Conservation (phyloP, 2,113 vertebrate genomes). For the Paratilapia polleni region DNA sequence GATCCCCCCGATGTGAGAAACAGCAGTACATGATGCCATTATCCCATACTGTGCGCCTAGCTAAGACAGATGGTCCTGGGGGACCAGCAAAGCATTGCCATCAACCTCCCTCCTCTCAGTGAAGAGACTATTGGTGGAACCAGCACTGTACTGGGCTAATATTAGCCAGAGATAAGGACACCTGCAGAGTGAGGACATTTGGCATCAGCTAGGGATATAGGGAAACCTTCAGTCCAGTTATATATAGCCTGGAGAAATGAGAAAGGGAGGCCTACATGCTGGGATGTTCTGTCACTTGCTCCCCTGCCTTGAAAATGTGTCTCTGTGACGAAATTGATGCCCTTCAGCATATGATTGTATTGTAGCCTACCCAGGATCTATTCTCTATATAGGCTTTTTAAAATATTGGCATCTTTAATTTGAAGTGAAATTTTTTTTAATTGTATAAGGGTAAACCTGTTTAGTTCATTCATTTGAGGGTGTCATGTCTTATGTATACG, state of each 20-base stretch:
- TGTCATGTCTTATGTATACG: background rate
- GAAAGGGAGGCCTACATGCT: background rate
- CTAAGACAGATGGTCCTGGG: conserved; percentile 53
- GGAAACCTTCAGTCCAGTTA: conserved; percentile 29
- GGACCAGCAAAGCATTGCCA: background rate
- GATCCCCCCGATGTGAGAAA: conserved; percentile 24
- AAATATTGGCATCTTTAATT: accelerated
- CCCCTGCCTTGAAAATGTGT: conserved; percentile 17
- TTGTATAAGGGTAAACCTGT: background rate
- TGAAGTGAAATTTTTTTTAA: background rate
- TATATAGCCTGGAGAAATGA: conserved; percentile 21
- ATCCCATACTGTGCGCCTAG: conserved; percentile 36
- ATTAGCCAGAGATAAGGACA: conserved; percentile 65
- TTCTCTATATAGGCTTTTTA: background rate
- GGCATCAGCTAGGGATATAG: conserved; percentile 31
- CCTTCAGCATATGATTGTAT: background rate
- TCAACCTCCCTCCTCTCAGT: background rate
- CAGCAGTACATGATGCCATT: conserved; percentile 39
- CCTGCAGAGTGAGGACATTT: conserved; percentile 57
- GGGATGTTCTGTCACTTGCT: conserved; percentile 22
- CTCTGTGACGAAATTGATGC: conserved; percentile 9
- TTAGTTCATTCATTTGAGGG: background rate
- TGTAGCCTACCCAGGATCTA: background rate
- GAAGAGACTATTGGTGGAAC: conserved; percentile 15
- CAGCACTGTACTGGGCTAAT: conserved; percentile 40